Conservation (phyloP, 2,888 invertebrate species). For the Parasteatoda lunata region DNA sequence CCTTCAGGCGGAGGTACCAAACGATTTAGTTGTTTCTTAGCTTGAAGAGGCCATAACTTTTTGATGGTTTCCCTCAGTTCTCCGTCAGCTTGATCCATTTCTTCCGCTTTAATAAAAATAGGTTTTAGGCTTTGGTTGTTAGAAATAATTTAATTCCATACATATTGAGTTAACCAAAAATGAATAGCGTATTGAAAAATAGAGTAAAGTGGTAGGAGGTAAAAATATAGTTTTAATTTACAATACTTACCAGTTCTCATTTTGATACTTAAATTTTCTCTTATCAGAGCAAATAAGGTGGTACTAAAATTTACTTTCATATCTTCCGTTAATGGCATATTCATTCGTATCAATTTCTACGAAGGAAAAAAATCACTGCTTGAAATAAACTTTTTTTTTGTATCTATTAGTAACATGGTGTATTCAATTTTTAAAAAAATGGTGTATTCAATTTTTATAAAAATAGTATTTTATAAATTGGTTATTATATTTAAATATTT, state of each 20-base stretch:
- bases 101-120: constrained; percentile 81
- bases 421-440: background rate
- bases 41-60: constrained; percentile 98
- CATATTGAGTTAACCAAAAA: too few species aligned
- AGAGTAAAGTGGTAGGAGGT: too few species aligned
- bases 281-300: constrained; percentile 97
- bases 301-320: constrained; percentile 99
- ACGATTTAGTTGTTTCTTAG: constrained; percentile 96
- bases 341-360: constrained; percentile 97
- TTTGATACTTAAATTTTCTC: constrained; percentile 99
- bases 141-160: background rate
- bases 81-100: constrained; percentile 99
- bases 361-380: background rate
- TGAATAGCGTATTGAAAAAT: too few species aligned
- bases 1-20: constrained; percentile 92
- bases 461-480: background rate
- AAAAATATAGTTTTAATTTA: background rate
- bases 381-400: background rate
- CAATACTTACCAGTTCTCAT: constrained; percentile 82
- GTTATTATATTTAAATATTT: background rate
- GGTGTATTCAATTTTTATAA: background rate
- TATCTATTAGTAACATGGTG: background rate
- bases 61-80: constrained; percentile 95
- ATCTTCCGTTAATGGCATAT: constrained; percentile 98
- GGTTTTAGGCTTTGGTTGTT: background rate